These are phyloP conservation scores for Equus przewalskii DNA, from an alignment of 2,113 vertebrate species.

Conservation along the genomic window DNA sequence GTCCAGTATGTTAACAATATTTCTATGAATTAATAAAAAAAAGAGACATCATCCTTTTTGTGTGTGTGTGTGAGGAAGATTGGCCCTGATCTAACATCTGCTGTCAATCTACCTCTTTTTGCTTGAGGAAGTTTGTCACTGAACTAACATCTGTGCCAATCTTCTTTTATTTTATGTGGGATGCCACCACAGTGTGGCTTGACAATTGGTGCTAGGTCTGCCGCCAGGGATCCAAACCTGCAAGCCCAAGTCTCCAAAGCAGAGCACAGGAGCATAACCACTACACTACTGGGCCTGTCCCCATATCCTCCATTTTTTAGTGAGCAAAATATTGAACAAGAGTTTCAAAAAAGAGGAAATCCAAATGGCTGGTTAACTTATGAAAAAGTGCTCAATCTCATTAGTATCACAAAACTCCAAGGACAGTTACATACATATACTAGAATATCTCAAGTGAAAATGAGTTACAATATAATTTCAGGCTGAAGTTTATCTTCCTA, in stretches of 20 bases:
- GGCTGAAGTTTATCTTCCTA: neutral
- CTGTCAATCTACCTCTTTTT: too few species aligned
- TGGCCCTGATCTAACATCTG: too few species aligned
- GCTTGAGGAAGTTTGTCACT: too few species aligned
- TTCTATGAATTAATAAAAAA: neutral
- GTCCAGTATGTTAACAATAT: neutral
- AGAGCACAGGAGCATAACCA: too few species aligned
- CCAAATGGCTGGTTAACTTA: neutral
- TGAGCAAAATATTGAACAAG: neutral
- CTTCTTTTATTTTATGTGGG: too few species aligned
- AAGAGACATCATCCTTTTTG: neutral
- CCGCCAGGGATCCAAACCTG: too few species aligned
- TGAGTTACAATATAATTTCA: neutral
- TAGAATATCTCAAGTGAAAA: neutral
- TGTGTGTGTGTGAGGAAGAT: too few species aligned
- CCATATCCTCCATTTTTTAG: neutral
- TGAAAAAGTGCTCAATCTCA: neutral
- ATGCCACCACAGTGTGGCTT: too few species aligned
- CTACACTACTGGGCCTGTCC: too few species aligned
- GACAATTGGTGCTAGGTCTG: too few species aligned
- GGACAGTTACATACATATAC: neutral
- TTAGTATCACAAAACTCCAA: neutral
- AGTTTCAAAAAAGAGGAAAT: neutral
- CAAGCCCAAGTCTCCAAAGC: too few species aligned
- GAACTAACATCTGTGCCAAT: too few species aligned